Evolutionary conservation across 2,797 vertebrate species (phyloP).

Genomic region (Hyperoplus immaculatus): DNA sequence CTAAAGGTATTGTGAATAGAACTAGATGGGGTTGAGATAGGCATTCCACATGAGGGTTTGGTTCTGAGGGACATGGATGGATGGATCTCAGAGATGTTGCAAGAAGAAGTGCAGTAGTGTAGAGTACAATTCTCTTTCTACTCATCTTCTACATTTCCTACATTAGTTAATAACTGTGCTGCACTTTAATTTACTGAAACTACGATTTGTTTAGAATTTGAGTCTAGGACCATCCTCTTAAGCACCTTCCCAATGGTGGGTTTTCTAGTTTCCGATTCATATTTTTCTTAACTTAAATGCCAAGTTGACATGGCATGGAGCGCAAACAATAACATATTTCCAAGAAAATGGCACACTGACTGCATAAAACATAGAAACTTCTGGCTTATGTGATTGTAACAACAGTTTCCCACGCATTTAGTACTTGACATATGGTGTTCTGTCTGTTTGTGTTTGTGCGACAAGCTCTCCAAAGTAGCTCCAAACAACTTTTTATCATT

Average conservation of each 20-base stretch:
- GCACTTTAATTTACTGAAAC: slow-evolving; percentile 17
- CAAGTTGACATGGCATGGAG: no score
- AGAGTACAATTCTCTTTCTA: slow-evolving; percentile 25
- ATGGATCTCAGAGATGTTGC: slow-evolving; percentile 12
- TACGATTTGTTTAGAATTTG: neutral
- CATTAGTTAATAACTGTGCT: neutral
- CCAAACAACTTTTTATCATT: neutral
- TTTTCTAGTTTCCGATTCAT: neutral
- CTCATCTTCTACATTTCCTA: slow-evolving; percentile 23
- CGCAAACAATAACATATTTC: neutral
- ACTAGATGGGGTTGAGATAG: slow-evolving; percentile 14
- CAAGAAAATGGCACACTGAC: neutral
- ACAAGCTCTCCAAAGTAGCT: neutral
- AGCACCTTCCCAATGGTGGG: neutral
- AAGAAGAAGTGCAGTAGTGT: neutral
- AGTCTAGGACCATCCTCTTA: neutral
- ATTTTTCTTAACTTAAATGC: neutral
- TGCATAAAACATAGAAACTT: neutral
- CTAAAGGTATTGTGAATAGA: slow-evolving; percentile 18
- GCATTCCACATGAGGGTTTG: slow-evolving; percentile 19
- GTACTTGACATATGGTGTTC: slow-evolving; percentile 6
- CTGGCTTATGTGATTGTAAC: slow-evolving; percentile 10
- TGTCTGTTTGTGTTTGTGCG: neutral
- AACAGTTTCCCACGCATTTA: neutral
- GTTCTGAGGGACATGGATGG: neutral